phyloP scores from a whole-genome alignment of 2,113 vertebrate species.

The Benitochromis conjunctus region DNA sequence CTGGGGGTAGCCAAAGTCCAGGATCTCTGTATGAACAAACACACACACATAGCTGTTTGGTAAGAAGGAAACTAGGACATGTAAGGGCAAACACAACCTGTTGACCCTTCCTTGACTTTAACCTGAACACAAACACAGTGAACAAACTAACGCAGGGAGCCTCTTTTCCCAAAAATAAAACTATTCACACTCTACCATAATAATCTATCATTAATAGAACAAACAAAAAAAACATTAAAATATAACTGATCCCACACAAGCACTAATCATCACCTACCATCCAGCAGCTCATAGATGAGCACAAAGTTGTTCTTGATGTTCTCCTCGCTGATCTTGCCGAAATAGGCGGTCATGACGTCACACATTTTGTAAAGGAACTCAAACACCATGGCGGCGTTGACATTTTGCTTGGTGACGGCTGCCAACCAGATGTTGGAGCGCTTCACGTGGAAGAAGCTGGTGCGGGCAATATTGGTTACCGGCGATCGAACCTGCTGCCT shows the following conservation, averaged over 20 bases:
- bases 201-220: neutral
- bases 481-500: slow-evolving; percentile 98
- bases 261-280: slow-evolving; percentile 72
- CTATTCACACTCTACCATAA: neutral
- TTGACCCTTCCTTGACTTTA: neutral
- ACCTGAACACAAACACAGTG: neutral
- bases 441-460: slow-evolving; percentile 98
- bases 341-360: slow-evolving; percentile 98
- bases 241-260: neutral
- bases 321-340: slow-evolving; percentile 99
- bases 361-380: slow-evolving; percentile 99
- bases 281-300: slow-evolving; percentile 96
- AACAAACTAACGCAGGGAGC: neutral
- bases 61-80: neutral
- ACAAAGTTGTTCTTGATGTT: slow-evolving; percentile 99
- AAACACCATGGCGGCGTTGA: slow-evolving; percentile 99
- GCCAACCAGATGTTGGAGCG: slow-evolving; percentile 99
- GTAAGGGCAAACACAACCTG: neutral
- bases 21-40: slow-evolving; percentile 82
- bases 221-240: neutral
- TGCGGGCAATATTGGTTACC: slow-evolving; percentile 98
- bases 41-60: slow-evolving; percentile 1
- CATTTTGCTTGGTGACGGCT: slow-evolving; percentile 99
- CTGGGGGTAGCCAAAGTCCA: slow-evolving; percentile 99
- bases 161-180: neutral